Evolutionary conservation across 2,888 invertebrate genomes (phyloP).

Genomic region (Andrena camellia): DNA sequence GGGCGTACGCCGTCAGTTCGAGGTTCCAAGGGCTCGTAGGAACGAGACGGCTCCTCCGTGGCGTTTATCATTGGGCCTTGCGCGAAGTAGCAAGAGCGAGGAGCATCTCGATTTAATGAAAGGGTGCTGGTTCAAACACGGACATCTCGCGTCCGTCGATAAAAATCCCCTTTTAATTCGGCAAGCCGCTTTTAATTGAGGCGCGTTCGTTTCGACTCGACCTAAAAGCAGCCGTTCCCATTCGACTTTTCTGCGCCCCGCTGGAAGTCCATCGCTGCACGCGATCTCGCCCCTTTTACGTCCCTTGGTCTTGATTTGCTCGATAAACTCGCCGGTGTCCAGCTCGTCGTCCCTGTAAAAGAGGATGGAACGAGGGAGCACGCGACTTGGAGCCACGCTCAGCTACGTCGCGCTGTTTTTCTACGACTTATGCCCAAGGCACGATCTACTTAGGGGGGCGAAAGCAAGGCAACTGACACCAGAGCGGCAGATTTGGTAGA

Average conservation of each 20-base stretch:
- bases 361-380: background rate
- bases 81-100: background rate
- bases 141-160: constrained; percentile 63
- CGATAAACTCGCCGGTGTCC: constrained; percentile 16
- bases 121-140: constrained; percentile 30
- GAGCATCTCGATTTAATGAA: constrained; percentile 45
- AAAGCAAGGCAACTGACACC: too few relatives aligned
- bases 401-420: too few relatives aligned
- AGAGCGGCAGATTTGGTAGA: too few relatives aligned
- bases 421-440: too few relatives aligned
- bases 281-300: constrained; percentile 10
- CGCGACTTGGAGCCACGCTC: background rate
- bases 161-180: constrained; percentile 61
- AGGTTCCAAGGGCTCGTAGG: background rate
- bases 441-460: too few relatives aligned
- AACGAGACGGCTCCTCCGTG: background rate
- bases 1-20: background rate
- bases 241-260: constrained; percentile 55
- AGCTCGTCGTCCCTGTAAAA: constrained; percentile 3
- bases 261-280: constrained; percentile 22
- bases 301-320: constrained; percentile 39
- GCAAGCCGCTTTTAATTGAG: constrained; percentile 71
- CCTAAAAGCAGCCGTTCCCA: constrained; percentile 55
- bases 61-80: background rate
- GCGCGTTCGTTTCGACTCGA: constrained; percentile 60